A percentile compares a stretch with the other conserved stretches of the same genome.
Evolutionary conservation across 2,888 invertebrate species (phyloP).

Genomic region (Alentia gelatinosa): DNA sequence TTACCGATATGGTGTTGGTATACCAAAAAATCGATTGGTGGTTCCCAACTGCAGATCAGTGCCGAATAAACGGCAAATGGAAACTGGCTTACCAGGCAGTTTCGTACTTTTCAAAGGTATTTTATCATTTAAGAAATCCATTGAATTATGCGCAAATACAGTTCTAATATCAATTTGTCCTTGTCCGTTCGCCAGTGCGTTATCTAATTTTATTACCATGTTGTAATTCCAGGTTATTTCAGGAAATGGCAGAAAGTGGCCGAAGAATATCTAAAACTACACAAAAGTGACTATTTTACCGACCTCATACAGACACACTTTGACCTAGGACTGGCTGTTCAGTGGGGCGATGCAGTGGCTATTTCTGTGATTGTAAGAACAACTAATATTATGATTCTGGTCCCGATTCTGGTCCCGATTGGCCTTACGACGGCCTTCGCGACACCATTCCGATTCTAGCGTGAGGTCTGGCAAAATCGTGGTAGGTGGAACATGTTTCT

Average conservation of each 20-base stretch:
- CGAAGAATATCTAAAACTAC: neutral
- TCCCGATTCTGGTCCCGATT: neutral
- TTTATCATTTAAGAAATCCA: too few species aligned
- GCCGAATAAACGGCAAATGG: too few species aligned
- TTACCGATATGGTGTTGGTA: too few species aligned
- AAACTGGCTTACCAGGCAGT: too few species aligned
- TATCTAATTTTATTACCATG: too few species aligned
- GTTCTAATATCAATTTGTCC: too few species aligned
- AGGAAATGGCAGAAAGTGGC: constrained; percentile 18
- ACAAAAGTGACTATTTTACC: neutral
- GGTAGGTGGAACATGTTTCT: neutral
- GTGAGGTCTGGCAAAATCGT: neutral
- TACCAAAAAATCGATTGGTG: too few species aligned
- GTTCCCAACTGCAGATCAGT: too few species aligned
- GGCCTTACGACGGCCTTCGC: neutral
- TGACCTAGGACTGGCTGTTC: neutral
- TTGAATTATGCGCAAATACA: too few species aligned
- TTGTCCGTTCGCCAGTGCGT: too few species aligned
- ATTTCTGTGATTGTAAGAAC: neutral
- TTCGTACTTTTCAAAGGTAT: too few species aligned
- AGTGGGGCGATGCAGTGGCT: neutral
- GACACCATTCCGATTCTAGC: neutral
- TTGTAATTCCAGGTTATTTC: neutral
- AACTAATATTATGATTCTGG: neutral
- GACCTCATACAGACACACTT: neutral